Base-by-base conservation (phyloP, 2,113 vertebrate species). In the Pavo muticus region DNA sequence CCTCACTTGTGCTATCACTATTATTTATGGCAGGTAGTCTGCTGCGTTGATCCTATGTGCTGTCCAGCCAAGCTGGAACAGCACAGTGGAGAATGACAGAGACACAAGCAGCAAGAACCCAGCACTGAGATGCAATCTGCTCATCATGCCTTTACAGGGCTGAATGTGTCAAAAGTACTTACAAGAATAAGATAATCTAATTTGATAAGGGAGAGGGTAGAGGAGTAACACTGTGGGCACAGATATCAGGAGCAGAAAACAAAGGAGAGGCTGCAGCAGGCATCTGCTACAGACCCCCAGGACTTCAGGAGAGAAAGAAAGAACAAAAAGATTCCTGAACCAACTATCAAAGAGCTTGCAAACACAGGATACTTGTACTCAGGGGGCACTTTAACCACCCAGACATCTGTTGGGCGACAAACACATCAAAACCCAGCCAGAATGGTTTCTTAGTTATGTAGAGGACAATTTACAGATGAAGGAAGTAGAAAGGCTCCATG, bases 361-460 rank as follows among this genome's bases (percentile, higher is more conserved):
- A 95, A 95, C 93, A 95, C 95, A 97, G 95, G 95, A 93, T 95
- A 94, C 94, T 96, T 93, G 94, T 96, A 93, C 95, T 97, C 96
- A 88, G 86, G 90, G 93, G 93, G 94, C 95, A 97, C 88, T 96
- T 97, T 91, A 96, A 97, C 95, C 94, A 95, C 94, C 92, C 95
- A 87, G 94, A 95, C 95, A 96, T 97, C 96, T 96, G 94, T 88
- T 96, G 96, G 95, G 93, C 40, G 67, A 95, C 94, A 87, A 90
- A 90, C 73, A 94, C 94, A 93, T 97, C 96, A 96, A 96, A 97
- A 91, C 80, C 1, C 42, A 92, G 94, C 50, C 91, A 74, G 83
- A 95, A 65, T 27, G 63, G 83, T 80, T 94, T 50, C 94, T 96
- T 91, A 88, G n/a, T 90, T 94, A 86, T n/a, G 77, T 56, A 73